phyloP scores from a whole-genome alignment of 2,797 vertebrate genomes.

The Eulemur rubriventer region DNA sequence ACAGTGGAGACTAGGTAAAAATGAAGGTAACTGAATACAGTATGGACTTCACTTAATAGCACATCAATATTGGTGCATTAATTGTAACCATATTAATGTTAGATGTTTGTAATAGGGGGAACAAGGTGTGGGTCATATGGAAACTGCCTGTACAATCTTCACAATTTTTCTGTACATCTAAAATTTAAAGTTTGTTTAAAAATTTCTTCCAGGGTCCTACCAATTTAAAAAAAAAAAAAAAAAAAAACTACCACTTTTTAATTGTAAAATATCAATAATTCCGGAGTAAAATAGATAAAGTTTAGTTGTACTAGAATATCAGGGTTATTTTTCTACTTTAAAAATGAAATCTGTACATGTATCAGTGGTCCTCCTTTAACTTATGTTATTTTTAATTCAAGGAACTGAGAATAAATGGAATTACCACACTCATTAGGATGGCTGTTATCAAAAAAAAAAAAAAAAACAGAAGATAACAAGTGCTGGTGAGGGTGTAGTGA shows the following conservation, averaged over 20 bases:
- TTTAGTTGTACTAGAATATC: neutral
- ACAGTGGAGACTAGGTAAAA: neutral
- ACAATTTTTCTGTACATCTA: neutral
- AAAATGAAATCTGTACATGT: neutral
- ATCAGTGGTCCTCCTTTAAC: neutral
- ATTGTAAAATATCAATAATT: neutral
- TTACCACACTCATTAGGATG: neutral
- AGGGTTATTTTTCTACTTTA: neutral
- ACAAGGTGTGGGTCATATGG: neutral
- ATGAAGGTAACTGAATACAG: neutral
- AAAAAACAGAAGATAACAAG: neutral
- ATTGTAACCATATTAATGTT: neutral
- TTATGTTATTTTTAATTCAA: neutral
- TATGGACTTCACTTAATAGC: neutral
- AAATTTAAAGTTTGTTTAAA: neutral
- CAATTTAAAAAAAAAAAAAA: neutral
- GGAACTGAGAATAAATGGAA: neutral
- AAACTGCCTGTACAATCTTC: neutral
- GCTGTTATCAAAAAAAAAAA: neutral
- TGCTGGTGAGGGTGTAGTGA: no score
- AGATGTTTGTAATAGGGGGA: neutral
- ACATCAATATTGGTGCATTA: neutral
- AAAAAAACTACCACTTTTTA: neutral
- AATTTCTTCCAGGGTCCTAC: neutral
- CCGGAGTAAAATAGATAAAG: neutral